Percentiles rank a stretch among this genome's conserved stretches.
These are phyloP conservation scores for Sarcoramphus papa DNA, from an alignment of 2,797 vertebrate genomes.

Conservation along the genomic window DNA sequence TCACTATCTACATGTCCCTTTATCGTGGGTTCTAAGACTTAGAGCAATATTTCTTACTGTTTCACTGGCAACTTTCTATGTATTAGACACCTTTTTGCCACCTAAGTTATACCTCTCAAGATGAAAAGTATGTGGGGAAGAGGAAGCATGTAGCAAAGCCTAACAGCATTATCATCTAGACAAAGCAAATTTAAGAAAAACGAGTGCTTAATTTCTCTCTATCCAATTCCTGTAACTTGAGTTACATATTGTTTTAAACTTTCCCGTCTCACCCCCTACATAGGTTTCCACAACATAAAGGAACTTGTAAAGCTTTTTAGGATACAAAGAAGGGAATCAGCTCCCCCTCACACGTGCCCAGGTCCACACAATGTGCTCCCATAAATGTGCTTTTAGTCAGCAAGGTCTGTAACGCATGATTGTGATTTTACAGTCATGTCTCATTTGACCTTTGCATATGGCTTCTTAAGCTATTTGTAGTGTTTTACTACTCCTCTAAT, in stretches of 20 bases:
- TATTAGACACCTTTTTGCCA: neutral
- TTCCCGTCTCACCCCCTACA: neutral
- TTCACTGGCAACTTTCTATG: neutral
- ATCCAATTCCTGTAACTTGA: neutral
- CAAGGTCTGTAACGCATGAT: neutral
- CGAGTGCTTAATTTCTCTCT: neutral
- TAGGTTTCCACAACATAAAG: neutral
- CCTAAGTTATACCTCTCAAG: neutral
- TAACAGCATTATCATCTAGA: neutral
- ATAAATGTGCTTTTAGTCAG: neutral
- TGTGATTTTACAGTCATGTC: neutral
- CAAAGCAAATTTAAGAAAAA: neutral
- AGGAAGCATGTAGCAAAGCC: neutral
- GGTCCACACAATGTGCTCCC: neutral
- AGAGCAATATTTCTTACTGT: neutral
- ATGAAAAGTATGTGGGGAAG: neutral
- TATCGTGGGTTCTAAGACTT: neutral
- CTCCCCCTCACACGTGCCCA: neutral
- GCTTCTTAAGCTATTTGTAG: neutral
- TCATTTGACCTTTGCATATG: neutral
- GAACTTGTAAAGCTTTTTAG: neutral
- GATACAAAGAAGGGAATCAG: neutral
- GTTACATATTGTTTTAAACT: neutral
- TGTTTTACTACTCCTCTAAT: neutral
- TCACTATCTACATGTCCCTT: neutral